These are phyloP conservation scores for Mycetomoellerius zeteki DNA, from an alignment of 1,140 invertebrate species.

Conservation along the genomic window DNA sequence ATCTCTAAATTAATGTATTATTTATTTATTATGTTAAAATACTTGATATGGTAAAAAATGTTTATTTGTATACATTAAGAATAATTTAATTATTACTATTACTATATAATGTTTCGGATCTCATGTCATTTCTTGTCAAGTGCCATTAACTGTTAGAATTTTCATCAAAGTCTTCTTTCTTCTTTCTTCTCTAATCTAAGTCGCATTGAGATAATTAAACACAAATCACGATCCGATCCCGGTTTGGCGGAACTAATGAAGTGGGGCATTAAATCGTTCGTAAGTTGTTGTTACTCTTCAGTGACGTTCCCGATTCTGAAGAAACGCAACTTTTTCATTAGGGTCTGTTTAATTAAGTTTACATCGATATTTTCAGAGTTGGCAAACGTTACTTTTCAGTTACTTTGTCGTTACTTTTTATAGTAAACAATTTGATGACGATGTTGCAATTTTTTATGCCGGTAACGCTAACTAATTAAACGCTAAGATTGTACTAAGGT, in stretches of 20 bases:
- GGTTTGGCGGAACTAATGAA: conserved; percentile 52
- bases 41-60: too few species aligned
- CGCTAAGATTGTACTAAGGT: too few species aligned
- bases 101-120: background rate
- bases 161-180: background rate
- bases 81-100: too few species aligned
- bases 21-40: too few species aligned
- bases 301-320: conserved; percentile 62
- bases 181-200: conserved; percentile 29
- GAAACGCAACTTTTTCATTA: conserved; percentile 73
- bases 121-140: background rate
- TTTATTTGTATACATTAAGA: too few species aligned
- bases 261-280: conserved; percentile 56
- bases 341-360: conserved; percentile 74
- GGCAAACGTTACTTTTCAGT: too few species aligned
- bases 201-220: conserved; percentile 43
- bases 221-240: conserved; percentile 56
- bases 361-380: conserved; percentile 13
- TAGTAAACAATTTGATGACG: too few species aligned
- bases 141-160: background rate
- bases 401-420: too few species aligned
- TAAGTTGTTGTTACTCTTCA: conserved; percentile 45
- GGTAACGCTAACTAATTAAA: too few species aligned
- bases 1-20: too few species aligned
- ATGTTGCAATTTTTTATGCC: too few species aligned